Percentiles rank a stretch among this genome's conserved stretches.
phyloP scores from a whole-genome alignment of 2,113 vertebrate species.

The Clarias magur region DNA sequence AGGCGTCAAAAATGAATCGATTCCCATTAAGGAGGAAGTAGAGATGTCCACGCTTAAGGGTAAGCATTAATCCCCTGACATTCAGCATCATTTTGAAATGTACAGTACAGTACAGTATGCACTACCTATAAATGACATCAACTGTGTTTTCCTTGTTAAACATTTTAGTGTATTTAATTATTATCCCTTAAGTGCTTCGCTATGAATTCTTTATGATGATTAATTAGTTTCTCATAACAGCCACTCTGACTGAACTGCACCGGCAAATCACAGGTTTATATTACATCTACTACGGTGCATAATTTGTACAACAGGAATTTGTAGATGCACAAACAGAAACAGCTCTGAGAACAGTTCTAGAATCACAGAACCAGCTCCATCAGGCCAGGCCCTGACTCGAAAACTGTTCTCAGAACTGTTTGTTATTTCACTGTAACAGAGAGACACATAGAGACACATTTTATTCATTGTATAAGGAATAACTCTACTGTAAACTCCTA shows the following conservation, averaged over 20 bases:
- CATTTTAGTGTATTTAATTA: background rate
- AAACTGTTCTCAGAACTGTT: too few species aligned
- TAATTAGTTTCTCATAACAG: background rate
- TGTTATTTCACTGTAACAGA: background rate
- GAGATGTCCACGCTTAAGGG: conserved; percentile 46
- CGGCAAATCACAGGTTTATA: background rate
- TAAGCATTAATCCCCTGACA: conserved; percentile 29
- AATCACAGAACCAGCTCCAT: too few species aligned
- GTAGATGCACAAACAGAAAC: too few species aligned
- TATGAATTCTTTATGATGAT: background rate
- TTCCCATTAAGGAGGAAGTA: conserved; percentile 34
- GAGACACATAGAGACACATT: background rate
- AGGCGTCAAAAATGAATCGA: conserved; percentile 40
- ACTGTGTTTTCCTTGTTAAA: background rate
- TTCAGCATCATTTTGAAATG: background rate
- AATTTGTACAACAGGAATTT: too few species aligned
- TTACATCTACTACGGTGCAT: background rate
- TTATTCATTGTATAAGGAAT: background rate
- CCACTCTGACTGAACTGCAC: background rate
- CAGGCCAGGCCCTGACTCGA: too few species aligned
- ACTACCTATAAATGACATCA: background rate
- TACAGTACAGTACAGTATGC: background rate
- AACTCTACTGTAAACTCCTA: background rate
- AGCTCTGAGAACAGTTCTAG: too few species aligned
- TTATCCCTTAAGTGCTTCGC: background rate